Percentiles rank a stretch among this genome's conserved stretches.
These are phyloP conservation scores for Spermophilus dauricus DNA, from an alignment of 2,113 vertebrate species.

Conservation along the genomic window DNA sequence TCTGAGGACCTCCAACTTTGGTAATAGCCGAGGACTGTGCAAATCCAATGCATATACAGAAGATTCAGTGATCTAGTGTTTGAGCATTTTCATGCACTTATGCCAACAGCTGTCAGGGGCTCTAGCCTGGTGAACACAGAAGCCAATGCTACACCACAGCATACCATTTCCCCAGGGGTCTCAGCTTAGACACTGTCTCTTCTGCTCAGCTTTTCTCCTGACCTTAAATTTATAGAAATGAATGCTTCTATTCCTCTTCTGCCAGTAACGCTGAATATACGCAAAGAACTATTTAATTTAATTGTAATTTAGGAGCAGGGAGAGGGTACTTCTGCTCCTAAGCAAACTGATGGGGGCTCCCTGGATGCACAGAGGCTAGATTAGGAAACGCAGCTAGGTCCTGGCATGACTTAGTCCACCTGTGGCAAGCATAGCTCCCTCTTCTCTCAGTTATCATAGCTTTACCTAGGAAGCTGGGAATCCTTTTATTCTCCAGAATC, in stretches of 20 bases:
- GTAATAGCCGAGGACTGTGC: background rate
- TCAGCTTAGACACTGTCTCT: background rate
- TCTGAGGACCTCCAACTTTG: background rate
- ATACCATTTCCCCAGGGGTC: background rate
- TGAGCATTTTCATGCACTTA: background rate
- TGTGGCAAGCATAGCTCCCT: background rate
- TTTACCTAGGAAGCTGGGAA: background rate
- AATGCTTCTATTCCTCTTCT: background rate
- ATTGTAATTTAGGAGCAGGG: background rate
- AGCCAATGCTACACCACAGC: background rate
- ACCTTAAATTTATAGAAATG: conserved; percentile 1
- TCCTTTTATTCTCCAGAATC: background rate
- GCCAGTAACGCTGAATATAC: background rate
- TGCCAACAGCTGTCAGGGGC: background rate
- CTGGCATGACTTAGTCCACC: background rate
- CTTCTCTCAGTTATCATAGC: background rate
- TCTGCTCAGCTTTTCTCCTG: background rate
- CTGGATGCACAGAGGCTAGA: background rate
- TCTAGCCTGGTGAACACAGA: background rate
- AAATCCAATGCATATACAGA: background rate
- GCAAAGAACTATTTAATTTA: background rate
- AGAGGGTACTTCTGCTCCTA: background rate
- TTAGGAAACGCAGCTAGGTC: background rate
- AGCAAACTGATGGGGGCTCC: background rate
- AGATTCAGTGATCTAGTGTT: background rate